Conservation (phyloP, 92 coral and sea anemone species). For the Zoanthus gigantus region DNA sequence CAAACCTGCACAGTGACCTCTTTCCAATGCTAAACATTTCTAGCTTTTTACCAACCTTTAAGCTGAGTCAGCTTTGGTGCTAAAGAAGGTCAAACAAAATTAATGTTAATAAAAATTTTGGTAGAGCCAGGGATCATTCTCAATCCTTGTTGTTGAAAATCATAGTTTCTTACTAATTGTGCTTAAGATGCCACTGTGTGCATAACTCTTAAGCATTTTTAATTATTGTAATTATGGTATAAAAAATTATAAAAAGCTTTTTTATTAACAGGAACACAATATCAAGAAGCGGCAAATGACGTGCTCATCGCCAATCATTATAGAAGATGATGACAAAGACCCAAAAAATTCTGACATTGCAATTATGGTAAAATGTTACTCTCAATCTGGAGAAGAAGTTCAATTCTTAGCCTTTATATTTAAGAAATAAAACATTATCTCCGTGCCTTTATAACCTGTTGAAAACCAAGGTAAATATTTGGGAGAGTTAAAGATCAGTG, state of each 20-base stretch:
- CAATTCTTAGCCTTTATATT: not conserved
- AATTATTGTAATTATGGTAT: not conserved
- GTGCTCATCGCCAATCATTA: constrained; percentile 60
- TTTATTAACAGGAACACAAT: constrained; percentile 70
- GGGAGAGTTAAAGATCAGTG: too few species aligned
- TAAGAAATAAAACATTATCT: too few species aligned
- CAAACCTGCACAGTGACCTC: too few species aligned
- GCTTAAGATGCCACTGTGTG: not conserved
- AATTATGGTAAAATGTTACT: constrained; percentile 5
- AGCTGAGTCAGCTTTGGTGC: too few species aligned
- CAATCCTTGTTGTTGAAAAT: not conserved
- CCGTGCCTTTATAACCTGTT: too few species aligned
- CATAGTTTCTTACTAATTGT: not conserved
- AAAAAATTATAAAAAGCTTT: not conserved
- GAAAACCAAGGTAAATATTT: too few species aligned
- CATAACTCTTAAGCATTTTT: not conserved
- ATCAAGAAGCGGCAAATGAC: constrained; percentile 59
- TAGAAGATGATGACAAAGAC: constrained; percentile 49
- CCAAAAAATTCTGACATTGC: constrained; percentile 10
- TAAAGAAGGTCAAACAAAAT: too few species aligned
- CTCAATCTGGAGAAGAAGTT: not conserved
- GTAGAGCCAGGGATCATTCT: not conserved
- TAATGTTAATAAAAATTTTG: too few species aligned
- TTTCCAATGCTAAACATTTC: too few species aligned
- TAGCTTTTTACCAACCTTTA: too few species aligned